Conservation (phyloP, 2,888 invertebrate genomes). For the Escarpia spicata region DNA sequence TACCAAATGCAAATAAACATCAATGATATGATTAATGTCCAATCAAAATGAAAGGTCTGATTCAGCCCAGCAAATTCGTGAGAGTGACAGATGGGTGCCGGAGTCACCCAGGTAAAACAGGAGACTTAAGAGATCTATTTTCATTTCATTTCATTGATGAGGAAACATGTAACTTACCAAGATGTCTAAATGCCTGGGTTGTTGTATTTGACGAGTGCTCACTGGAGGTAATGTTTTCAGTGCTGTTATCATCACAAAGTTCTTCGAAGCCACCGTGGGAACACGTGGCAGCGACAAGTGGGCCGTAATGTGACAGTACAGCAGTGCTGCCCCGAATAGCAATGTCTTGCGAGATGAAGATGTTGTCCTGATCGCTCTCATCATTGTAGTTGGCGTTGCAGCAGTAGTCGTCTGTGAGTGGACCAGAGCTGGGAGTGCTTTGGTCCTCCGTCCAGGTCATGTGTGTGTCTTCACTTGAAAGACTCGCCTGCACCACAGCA, state of each 20-base stretch:
- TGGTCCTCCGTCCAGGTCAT: background rate
- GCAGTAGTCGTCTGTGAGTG: background rate
- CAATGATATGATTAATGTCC: too few species aligned
- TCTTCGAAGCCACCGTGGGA: background rate
- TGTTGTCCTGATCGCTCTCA: background rate
- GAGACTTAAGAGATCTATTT: too few species aligned
- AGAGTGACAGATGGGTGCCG: too few species aligned
- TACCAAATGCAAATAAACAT: too few species aligned
- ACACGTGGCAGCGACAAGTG: background rate
- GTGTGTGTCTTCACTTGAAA: background rate
- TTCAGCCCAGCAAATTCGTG: too few species aligned
- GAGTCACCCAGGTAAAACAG: too few species aligned
- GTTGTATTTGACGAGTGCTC: background rate
- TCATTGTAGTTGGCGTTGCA: background rate
- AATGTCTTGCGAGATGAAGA: background rate
- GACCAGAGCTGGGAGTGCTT: background rate
- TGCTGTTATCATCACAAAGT: background rate
- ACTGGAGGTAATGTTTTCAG: background rate
- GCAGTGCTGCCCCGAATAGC: background rate
- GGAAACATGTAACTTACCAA: background rate
- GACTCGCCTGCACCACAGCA: background rate
- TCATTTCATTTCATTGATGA: background rate
- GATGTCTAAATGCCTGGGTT: background rate
- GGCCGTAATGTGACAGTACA: background rate
- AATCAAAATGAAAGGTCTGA: too few species aligned